Evolutionary conservation across 1,140 invertebrate species (phyloP), one percentile per base, ranked within the genome.

Genomic region (Rhopalosiphum maidis): DNA sequence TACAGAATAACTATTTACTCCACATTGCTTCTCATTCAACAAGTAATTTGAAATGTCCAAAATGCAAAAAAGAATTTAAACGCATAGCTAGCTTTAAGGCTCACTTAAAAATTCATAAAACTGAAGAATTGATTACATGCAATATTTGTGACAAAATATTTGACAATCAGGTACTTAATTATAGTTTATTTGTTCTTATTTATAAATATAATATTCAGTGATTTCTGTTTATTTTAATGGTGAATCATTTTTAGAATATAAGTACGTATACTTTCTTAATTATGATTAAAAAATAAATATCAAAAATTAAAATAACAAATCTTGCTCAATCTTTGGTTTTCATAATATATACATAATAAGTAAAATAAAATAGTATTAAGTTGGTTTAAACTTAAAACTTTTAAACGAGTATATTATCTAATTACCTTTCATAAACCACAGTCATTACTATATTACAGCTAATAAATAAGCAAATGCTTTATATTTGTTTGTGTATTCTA

Each of bases 81-180:
- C 95, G 97, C 90, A 95, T 97, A 83, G 97, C 97, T 30, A 96
- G 97, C 95, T 95, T 97, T 8, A 97, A 97, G 94, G 96, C 97
- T n/a, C 97, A 97, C 94, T 95, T 97, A 93, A 95, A 96, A 94
- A 93, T 97, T 15, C 97, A 97, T 94, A 96, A 97, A 94, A 96
- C 96, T 94, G 97, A 97, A 94, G 97, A 97, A 94, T 96, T 95
- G 94, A 95, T 97, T 25, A 96, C 96, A 94, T 97, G 97, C 94
- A 95, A 96, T 22, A 96, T 97, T 94, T 97, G 97, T 95, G 96
- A 96, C 30, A 96, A 97, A 94, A 96, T 97, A 94, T 97, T 97
- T 95, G 95, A 96, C 93, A 96, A 96, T 48, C 96, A 97, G 95
- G 97, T 97, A 60, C 30, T 7, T 60, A 30, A 9, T 86, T 25